Base-by-base conservation (phyloP, 1,140 invertebrate species). In the Halictus rubicundus region DNA sequence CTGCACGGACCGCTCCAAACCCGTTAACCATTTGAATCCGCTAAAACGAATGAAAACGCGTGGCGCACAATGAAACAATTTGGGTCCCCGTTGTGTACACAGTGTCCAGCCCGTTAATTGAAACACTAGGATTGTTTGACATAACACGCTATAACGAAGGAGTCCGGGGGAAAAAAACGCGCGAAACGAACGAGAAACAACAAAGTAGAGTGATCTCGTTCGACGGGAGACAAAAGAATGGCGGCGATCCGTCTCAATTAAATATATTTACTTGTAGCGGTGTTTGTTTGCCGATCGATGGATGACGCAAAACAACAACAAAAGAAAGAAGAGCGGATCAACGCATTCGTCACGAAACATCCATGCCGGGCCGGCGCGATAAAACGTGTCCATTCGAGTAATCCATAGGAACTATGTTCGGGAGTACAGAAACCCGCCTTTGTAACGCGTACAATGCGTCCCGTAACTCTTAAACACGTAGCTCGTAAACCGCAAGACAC, bases 401-500 rank as follows among this genome's bases (percentile, higher is more conserved):
- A 57, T 71, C 25, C 32, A 32, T 32, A 32, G n/a, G n/a, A n/a
- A n/a, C n/a, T n/a, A 7, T 21, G 27, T 54, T 54, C 21, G 19
- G 4, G 7, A 23, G 66, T 19, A 7, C 61, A 2, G 19, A 3
- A 25, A 21, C 4, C 21, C 68, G 49, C 21, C 68, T 64, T 64
- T n/a, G 60, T 23, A 10, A 0, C 42, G 27, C 68, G 68, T 68
- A 46, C 27, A 32, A 32, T 32, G 32, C 32, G 32, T 32, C 32
- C 1, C 32, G 32, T 32, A 5, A 64, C 76, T 72, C 76, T 64
- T 72, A 72, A 54, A 39, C 76, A 46, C 76, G 68, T 72, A 72
- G 52, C 76, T 78, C 76, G 69, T 78, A 64, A 70, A 57, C 60
- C 60, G 76, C 76, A 78, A 78, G 68, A 72, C 68, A 78, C 76